These are phyloP conservation scores for Prenolepis imparis DNA, from an alignment of 2,888 invertebrate species.

Conservation along the genomic window DNA sequence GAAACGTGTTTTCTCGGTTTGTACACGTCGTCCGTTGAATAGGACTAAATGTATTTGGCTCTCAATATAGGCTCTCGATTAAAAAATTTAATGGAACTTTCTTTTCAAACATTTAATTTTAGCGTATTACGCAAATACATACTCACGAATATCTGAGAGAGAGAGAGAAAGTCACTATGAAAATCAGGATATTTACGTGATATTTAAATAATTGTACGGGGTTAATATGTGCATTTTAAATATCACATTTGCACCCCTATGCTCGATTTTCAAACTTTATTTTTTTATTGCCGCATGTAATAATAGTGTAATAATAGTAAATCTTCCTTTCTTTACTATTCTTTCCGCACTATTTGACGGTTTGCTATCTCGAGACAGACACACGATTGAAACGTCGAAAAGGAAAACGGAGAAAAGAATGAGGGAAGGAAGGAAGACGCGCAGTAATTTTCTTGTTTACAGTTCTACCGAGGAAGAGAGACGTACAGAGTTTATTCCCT, in stretches of 20 bases:
- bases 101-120: constrained; percentile 24
- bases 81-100: constrained; percentile 4
- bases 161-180: no score
- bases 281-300: not conserved
- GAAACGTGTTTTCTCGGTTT: constrained; percentile 36
- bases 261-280: not conserved
- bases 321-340: not conserved
- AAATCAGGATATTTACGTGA: constrained; percentile 22
- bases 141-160: no score
- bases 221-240: not conserved
- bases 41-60: constrained; percentile 13
- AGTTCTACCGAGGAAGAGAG: not conserved
- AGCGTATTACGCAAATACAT: not conserved
- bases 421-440: not conserved
- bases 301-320: not conserved
- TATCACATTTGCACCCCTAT: not conserved
- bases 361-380: not conserved
- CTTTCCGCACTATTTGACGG: not conserved
- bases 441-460: constrained; percentile 44
- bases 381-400: not conserved
- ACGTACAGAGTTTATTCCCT: constrained; percentile 14
- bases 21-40: constrained; percentile 3
- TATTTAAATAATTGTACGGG: not conserved
- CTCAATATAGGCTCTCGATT: constrained; percentile 10
- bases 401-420: not conserved